These are phyloP conservation scores for Lytechinus pictus DNA, from an alignment of 35 echinoderm and acorn worm genomes.

Conservation along the genomic window DNA sequence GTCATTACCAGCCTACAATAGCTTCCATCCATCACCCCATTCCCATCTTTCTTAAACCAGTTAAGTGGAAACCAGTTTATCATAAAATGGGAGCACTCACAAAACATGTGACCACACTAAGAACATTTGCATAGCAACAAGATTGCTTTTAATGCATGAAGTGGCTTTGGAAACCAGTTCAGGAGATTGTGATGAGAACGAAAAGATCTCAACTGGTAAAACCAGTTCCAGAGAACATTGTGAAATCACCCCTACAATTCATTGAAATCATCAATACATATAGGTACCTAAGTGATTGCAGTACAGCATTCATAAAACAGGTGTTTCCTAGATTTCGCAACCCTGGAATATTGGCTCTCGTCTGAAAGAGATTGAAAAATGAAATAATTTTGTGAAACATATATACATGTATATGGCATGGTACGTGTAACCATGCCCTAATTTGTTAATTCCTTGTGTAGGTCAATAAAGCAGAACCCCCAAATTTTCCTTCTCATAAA, in stretches of 20 bases:
- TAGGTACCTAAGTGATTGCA: conserved; percentile 73
- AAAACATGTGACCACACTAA: too few relatives aligned
- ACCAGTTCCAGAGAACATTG: too few relatives aligned
- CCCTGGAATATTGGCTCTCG: conserved; percentile 63
- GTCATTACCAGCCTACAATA: too few relatives aligned
- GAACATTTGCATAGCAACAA: too few relatives aligned
- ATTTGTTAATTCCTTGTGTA: not conserved
- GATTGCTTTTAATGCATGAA: too few relatives aligned
- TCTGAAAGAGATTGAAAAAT: conserved; percentile 26
- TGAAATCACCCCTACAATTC: not conserved
- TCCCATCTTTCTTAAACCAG: too few relatives aligned
- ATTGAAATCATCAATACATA: not conserved
- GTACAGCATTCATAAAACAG: conserved; percentile 85
- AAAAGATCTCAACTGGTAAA: too few relatives aligned
- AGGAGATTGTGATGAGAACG: too few relatives aligned
- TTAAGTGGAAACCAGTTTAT: too few relatives aligned
- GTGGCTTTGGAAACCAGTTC: too few relatives aligned
- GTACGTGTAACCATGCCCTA: not conserved
- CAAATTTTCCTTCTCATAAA: not conserved
- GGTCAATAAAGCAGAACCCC: not conserved
- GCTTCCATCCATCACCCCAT: too few relatives aligned
- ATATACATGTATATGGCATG: not conserved
- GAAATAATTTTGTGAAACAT: not conserved
- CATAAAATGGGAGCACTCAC: too few relatives aligned
- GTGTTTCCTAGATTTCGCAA: conserved; percentile 78